Percentiles rank a stretch among this genome's conserved stretches.
phyloP scores from a whole-genome alignment of 2,888 invertebrate species.

The Apamea monoglypha region DNA sequence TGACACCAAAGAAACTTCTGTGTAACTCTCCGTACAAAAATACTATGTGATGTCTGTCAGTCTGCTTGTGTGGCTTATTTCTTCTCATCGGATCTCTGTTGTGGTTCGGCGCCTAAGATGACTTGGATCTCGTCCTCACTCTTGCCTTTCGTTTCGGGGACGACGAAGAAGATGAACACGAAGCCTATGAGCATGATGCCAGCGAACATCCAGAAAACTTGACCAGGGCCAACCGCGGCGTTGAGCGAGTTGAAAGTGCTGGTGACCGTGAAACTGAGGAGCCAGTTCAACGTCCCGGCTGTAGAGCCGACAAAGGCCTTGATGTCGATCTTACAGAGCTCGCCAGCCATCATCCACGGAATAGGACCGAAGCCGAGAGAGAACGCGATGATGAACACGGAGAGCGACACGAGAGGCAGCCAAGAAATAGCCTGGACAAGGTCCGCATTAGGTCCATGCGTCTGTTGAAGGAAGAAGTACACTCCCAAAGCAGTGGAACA shows the following conservation, averaged over 20 bases:
- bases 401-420: conserved; percentile 94
- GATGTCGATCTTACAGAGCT: conserved; percentile 95
- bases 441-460: conserved; percentile 73
- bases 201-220: conserved; percentile 94
- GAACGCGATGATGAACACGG: conserved; percentile 94
- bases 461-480: conserved; percentile 91
- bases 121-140: conserved; percentile 92
- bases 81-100: conserved; percentile 75
- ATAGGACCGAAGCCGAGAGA: conserved; percentile 96
- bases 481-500: conserved; percentile 93
- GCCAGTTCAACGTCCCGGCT: conserved; percentile 95
- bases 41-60: conserved; percentile 76
- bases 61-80: conserved; percentile 77
- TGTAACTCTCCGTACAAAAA: conserved; percentile 71
- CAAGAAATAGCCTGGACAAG: conserved; percentile 91
- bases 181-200: conserved; percentile 92
- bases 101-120: conserved; percentile 83
- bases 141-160: conserved; percentile 93
- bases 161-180: conserved; percentile 92
- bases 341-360: conserved; percentile 96
- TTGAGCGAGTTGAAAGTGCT: conserved; percentile 92
- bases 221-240: conserved; percentile 89
- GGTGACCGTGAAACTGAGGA: conserved; percentile 95
- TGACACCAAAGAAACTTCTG: conserved; percentile 66
- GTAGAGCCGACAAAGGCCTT: conserved; percentile 94